Conservation (phyloP, 2,113 vertebrate genomes). For the Tenrec ecaudatus region DNA sequence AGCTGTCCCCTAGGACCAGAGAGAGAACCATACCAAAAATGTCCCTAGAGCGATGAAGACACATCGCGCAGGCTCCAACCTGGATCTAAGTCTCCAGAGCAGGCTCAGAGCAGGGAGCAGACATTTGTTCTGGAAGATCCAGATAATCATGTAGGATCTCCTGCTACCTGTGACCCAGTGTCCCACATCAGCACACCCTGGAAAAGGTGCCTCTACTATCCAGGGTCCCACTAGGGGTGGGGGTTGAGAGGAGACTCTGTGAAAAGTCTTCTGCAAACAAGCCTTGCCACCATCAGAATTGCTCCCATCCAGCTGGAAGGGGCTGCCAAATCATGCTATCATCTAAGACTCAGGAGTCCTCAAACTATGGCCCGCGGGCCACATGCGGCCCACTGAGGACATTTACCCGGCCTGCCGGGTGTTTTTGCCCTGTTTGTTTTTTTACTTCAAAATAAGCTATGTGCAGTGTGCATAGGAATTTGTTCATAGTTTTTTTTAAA, state of each 20-base stretch:
- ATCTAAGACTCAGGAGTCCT: too few relatives aligned
- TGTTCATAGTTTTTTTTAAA: too few relatives aligned
- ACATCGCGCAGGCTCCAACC: fast-evolving
- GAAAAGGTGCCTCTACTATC: background rate
- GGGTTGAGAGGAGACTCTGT: background rate
- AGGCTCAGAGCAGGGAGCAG: background rate
- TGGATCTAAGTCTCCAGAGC: background rate
- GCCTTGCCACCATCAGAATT: background rate
- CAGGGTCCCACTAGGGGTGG: background rate
- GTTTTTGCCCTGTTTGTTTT: too few relatives aligned
- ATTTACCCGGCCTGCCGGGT: too few relatives aligned
- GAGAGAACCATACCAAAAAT: background rate
- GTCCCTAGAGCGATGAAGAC: background rate
- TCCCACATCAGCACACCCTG: background rate
- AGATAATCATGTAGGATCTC: background rate
- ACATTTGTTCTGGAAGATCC: background rate
- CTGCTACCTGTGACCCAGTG: background rate
- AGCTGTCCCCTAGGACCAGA: background rate
- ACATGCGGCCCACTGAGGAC: too few relatives aligned
- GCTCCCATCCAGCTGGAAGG: background rate
- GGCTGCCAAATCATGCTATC: background rate
- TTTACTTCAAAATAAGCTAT: too few relatives aligned
- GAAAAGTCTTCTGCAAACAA: background rate
- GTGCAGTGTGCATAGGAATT: too few relatives aligned
- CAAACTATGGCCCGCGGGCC: too few relatives aligned